phyloP scores from a whole-genome alignment of 2,888 invertebrate genomes.

The Formica aserva region DNA sequence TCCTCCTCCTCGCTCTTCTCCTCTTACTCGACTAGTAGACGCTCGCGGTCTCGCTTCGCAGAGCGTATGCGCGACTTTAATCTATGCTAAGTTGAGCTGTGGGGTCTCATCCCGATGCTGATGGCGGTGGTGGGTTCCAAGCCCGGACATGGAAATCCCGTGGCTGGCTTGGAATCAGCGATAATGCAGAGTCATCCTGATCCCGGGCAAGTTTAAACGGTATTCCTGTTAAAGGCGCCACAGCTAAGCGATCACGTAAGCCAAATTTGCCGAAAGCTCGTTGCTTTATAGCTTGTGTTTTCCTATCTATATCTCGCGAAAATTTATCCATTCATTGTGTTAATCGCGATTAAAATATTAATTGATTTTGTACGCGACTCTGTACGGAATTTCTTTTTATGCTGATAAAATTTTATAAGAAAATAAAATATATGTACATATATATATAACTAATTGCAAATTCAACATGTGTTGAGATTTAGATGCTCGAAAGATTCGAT shows the following conservation, averaged over 20 bases:
- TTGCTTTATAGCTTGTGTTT: neutral
- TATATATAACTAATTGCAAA: neutral
- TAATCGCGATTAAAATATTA: neutral
- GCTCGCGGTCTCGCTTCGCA: slow-evolving; percentile 56
- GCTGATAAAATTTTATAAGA: neutral
- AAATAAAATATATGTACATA: neutral
- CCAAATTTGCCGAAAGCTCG: slow-evolving; percentile 57
- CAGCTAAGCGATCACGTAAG: slow-evolving; percentile 71
- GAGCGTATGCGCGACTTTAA: slow-evolving; percentile 72
- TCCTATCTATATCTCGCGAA: neutral
- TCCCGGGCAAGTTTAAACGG: slow-evolving; percentile 74
- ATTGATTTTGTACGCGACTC: neutral
- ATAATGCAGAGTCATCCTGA: slow-evolving; percentile 80
- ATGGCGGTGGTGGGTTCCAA: slow-evolving; percentile 71
- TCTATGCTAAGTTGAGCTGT: slow-evolving; percentile 76
- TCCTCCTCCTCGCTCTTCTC: slow-evolving; percentile 4
- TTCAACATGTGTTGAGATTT: neutral
- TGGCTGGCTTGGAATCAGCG: slow-evolving; percentile 83
- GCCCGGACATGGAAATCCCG: slow-evolving; percentile 85
- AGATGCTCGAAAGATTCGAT: neutral
- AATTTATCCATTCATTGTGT: neutral
- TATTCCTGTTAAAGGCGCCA: slow-evolving; percentile 78
- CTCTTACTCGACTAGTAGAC: slow-evolving; percentile 22
- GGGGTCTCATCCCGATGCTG: slow-evolving; percentile 72
- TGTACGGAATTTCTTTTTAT: neutral